Evolutionary conservation across 1,140 invertebrate genomes (phyloP).

Genomic region (Heliconius hewitsoni): DNA sequence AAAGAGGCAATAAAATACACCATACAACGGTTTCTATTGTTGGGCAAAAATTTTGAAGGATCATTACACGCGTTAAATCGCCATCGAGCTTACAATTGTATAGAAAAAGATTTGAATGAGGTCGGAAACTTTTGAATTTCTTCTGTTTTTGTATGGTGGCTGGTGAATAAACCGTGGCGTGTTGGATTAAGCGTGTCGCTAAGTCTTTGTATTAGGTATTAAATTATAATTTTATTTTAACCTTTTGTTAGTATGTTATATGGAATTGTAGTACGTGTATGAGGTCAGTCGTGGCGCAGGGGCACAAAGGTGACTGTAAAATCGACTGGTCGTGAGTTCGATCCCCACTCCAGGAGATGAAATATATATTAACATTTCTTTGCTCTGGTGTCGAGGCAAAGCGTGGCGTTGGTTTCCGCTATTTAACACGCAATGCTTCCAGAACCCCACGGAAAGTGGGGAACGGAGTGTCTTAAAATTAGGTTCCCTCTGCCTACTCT

Average conservation of each 20-base stretch:
- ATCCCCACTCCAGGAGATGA: no score
- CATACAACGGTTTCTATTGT: not conserved
- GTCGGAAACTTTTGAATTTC: slow-evolving; percentile 1
- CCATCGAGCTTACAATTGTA: slow-evolving; percentile 1
- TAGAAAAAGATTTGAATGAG: not conserved
- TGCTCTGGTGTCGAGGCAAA: no score
- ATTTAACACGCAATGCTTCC: no score
- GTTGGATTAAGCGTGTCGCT: not conserved
- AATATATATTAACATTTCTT: no score
- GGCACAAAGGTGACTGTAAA: no score
- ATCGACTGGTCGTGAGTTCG: no score
- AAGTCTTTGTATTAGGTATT: not conserved
- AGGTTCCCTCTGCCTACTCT: no score
- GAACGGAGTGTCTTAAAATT: no score
- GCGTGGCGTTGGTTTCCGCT: no score
- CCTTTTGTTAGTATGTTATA: not conserved
- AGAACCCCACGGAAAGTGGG: no score
- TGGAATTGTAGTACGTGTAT: no score
- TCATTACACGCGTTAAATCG: slow-evolving; percentile 10
- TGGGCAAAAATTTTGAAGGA: not conserved
- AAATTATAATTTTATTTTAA: not conserved
- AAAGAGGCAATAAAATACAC: slow-evolving; percentile 2
- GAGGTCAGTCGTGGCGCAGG: no score
- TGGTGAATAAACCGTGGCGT: not conserved
- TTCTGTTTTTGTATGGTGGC: not conserved